Evolutionary conservation across 2,888 invertebrate species (phyloP), one percentile per base, ranked within the genome.

Genomic region (Opisthograptis luteolata): DNA sequence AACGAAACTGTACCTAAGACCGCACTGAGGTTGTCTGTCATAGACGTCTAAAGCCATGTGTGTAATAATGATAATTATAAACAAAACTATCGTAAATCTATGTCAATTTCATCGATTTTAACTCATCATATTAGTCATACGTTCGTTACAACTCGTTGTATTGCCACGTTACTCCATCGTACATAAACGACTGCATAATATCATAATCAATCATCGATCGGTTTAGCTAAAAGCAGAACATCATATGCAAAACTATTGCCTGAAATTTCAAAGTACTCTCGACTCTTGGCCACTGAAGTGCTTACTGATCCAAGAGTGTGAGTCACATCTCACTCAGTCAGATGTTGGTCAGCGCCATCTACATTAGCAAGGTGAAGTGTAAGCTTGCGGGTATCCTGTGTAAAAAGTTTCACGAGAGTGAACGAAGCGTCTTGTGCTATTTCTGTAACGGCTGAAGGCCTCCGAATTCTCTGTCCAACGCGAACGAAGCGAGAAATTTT

Each of bases 341-440:
- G 56, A 36, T 55, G 68, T 36, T 79, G 84, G 80, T 84, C 84
- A 88, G 84, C 88, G 87, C 89, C 89, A 88, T 84, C 87, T 87
- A 76, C 72, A 64, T 66, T 62, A 63, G 73, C 87, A 88, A 89
- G 87, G 88, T 87, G 87, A 89, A 86, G 84, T 82, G 81, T 85
- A 84, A 82, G 74, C 62, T 81, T 76, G 87, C 87, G 82, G 87
- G 88, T 83, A 87, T 82, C 78, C 77, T 76, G 79, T 79, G 81
- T 84, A 82, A 80, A 81, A 81, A 82, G 79, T 81, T 87, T 85
- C 87, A 80, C 77, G 77, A 82, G 84, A 84, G 81, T 84, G 86
- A 84, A 86, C 82, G 85, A 85, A 86, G 84, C 83, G 83, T 84
- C 82, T 77, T 79, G 73, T 50, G 77, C 87, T 90, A 90, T 90